Percentiles rank a stretch among this genome's conserved stretches.
Evolutionary conservation across 2,797 vertebrate species (phyloP).

Genomic region (Buphagus erythrorhynchus): DNA sequence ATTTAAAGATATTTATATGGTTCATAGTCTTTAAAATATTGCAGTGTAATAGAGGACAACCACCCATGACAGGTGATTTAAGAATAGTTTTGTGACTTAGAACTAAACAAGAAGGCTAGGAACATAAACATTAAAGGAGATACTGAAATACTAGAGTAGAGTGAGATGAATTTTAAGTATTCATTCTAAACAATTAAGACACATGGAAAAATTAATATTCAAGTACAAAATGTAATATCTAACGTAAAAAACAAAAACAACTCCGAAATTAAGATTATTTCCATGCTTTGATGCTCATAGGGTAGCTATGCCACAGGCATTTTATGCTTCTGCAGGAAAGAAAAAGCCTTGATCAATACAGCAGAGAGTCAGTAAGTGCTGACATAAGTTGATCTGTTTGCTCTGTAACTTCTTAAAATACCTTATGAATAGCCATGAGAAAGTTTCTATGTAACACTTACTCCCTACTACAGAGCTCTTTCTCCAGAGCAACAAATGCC

Average conservation of each 20-base stretch:
- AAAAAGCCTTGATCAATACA: not conserved
- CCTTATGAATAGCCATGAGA: not conserved
- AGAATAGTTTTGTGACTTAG: not conserved
- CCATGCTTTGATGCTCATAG: not conserved
- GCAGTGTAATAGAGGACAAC: not conserved
- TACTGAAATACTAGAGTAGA: not conserved
- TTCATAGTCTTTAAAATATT: not conserved
- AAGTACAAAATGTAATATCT: not conserved
- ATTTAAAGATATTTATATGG: not conserved
- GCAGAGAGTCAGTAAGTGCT: not conserved
- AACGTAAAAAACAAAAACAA: not conserved
- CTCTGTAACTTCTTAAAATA: not conserved
- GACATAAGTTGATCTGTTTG: not conserved
- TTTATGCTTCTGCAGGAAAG: not conserved
- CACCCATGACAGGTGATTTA: not conserved
- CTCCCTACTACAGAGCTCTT: not conserved
- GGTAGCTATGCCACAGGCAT: not conserved
- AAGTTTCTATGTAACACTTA: not conserved
- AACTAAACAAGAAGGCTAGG: not conserved
- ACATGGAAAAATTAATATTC: not conserved
- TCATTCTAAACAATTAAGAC: not conserved
- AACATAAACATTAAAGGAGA: not conserved
- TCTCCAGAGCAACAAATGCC: not conserved
- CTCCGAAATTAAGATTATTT: not conserved
- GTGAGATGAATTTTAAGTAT: not conserved